Percentiles rank a stretch among this genome's conserved stretches.
phyloP scores from a whole-genome alignment of 1,140 invertebrate species.

The Melanaphis sacchari region DNA sequence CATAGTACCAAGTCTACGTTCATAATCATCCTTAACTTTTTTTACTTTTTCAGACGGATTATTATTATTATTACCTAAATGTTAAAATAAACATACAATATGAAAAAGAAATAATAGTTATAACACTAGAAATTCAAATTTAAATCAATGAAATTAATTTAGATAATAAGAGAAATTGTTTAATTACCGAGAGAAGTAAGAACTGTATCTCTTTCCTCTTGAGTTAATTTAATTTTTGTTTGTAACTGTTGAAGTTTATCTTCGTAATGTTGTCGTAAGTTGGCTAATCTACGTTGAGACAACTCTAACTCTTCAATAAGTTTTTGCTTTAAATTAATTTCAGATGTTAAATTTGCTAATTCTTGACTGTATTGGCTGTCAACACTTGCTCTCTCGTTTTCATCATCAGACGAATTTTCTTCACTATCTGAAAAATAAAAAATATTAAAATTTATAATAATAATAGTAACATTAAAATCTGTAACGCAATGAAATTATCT shows the following conservation, averaged over 20 bases:
- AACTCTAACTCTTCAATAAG: constrained; percentile 93
- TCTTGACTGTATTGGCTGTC: constrained; percentile 70
- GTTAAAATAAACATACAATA: neutral
- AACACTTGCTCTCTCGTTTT: constrained; percentile 64
- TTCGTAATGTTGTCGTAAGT: constrained; percentile 91
- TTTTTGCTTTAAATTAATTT: constrained; percentile 91
- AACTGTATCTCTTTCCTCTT: constrained; percentile 92
- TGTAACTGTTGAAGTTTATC: constrained; percentile 90
- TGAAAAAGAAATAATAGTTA: neutral
- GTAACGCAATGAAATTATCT: too few relatives aligned
- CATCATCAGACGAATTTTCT: constrained; percentile 59
- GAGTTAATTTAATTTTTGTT: constrained; percentile 85
- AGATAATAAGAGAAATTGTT: neutral
- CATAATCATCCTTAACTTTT: constrained; percentile 90
- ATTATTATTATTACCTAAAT: constrained; percentile 54
- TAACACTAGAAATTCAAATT: neutral
- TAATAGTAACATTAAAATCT: neutral
- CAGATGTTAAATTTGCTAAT: constrained; percentile 83
- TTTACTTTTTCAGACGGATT: constrained; percentile 80
- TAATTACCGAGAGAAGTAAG: constrained; percentile 72
- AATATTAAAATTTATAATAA: neutral
- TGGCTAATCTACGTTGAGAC: constrained; percentile 81
- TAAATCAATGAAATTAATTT: neutral
- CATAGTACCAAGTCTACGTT: constrained; percentile 82
- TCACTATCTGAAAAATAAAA: constrained; percentile 57